Conservation (phyloP, 2,888 invertebrate species). For the Elysia crispata region DNA sequence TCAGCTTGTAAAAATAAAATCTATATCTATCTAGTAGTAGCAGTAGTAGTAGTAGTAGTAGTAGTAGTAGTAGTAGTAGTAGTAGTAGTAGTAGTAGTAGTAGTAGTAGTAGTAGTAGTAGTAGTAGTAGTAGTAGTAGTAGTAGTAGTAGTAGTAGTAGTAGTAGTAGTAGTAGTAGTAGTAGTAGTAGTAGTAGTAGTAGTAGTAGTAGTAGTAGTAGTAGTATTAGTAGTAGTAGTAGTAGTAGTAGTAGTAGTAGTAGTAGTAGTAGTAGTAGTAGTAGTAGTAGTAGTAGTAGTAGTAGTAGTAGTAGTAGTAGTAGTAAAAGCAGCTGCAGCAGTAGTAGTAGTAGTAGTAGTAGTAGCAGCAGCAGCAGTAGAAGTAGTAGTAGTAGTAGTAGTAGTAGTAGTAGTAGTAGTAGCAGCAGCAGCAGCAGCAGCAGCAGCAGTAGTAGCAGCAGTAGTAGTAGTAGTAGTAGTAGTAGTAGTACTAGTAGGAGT, state of each 20-base stretch:
- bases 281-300: background rate
- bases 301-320: too few relatives aligned
- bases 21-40: background rate
- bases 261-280: background rate
- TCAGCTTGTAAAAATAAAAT: too few relatives aligned
- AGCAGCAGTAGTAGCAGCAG: too few relatives aligned
- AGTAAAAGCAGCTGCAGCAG: too few relatives aligned
- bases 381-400: too few relatives aligned
- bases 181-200: background rate
- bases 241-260: background rate
- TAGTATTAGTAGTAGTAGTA: too few relatives aligned
- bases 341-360: background rate
- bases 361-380: too few relatives aligned
- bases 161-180: constrained; percentile 2
- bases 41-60: constrained; percentile 4
- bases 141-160: constrained; percentile 1
- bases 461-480: too few relatives aligned
- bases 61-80: constrained; percentile 9
- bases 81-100: constrained; percentile 6
- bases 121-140: constrained; percentile 3
- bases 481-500: too few relatives aligned
- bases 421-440: too few relatives aligned
- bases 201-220: too few relatives aligned
- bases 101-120: background rate
- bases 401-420: too few relatives aligned